Evolutionary conservation across 2,113 vertebrate species (phyloP).

Genomic region (Elephas maximus): DNA sequence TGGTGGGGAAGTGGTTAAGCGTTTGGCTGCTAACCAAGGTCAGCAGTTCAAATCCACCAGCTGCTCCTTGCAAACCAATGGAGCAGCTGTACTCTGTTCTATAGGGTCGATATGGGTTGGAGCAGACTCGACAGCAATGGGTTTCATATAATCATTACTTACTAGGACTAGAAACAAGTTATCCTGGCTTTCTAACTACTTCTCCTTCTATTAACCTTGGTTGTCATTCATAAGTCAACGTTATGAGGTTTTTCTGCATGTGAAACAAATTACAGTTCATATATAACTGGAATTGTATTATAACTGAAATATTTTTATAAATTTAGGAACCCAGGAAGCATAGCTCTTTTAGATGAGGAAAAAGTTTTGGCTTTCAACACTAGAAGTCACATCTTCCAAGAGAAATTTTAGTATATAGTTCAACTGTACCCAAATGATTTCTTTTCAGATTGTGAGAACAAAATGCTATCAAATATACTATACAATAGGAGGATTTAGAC

Average conservation of each 20-base stretch:
- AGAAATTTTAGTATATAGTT: constrained; percentile 1
- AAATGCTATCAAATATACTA: background rate
- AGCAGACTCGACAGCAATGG: too few relatives aligned
- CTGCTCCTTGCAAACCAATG: too few relatives aligned
- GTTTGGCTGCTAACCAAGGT: too few relatives aligned
- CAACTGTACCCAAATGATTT: background rate
- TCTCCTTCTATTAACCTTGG: background rate
- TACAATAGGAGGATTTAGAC: background rate
- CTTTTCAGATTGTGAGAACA: constrained; percentile 6
- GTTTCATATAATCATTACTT: background rate
- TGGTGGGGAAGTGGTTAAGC: too few relatives aligned
- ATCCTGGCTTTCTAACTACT: background rate
- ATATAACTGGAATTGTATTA: background rate
- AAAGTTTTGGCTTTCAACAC: background rate
- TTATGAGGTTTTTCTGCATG: background rate
- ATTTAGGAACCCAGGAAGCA: background rate
- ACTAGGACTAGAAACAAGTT: background rate
- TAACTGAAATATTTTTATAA: constrained; percentile 19
- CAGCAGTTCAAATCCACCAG: too few relatives aligned
- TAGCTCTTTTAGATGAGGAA: background rate
- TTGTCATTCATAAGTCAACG: constrained; percentile 29
- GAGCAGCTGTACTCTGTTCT: too few relatives aligned
- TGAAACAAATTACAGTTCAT: background rate
- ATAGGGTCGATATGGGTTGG: too few relatives aligned
- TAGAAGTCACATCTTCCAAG: background rate